Evolutionary conservation across 1,140 invertebrate genomes (phyloP).

Genomic region (Zaprionus africanus): DNA sequence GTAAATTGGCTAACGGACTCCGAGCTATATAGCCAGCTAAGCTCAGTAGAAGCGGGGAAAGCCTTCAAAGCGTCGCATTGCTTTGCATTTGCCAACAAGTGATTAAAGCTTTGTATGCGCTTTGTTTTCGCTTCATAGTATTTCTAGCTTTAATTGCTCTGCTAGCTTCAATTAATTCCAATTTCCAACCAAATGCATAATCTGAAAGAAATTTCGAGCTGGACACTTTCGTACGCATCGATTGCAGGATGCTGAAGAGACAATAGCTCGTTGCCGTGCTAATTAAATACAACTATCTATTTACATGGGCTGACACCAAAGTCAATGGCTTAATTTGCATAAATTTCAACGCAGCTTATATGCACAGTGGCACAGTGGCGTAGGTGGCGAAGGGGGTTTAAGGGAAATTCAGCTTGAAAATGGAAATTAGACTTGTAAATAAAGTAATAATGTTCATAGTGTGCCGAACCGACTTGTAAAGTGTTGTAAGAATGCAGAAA

Average conservation of each 20-base stretch:
- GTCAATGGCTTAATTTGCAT: slow-evolving; percentile 61
- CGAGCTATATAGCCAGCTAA: not conserved
- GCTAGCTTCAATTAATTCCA: not conserved
- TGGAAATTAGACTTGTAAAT: too few relatives aligned
- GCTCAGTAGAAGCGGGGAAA: not conserved
- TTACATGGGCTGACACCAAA: slow-evolving; percentile 50
- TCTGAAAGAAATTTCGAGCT: not conserved
- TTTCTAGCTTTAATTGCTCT: not conserved
- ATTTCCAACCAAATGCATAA: not conserved
- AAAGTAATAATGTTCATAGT: too few relatives aligned
- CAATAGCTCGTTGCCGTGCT: slow-evolving; percentile 39
- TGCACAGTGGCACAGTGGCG: not conserved
- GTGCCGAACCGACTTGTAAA: too few relatives aligned
- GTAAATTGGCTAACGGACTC: slow-evolving; percentile 27
- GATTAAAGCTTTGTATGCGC: not conserved
- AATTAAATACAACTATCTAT: slow-evolving; percentile 68
- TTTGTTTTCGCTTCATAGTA: not conserved
- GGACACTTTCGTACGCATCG: not conserved
- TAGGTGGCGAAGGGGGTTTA: not conserved
- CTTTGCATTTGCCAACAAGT: slow-evolving; percentile 3
- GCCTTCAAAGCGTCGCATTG: slow-evolving; percentile 1
- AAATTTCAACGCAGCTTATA: slow-evolving; percentile 55
- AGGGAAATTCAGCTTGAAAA: not conserved
- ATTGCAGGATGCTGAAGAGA: not conserved
- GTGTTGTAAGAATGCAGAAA: too few relatives aligned